Base-by-base conservation (phyloP, 2,113 vertebrate species). In the Zosterops borbonicus region DNA sequence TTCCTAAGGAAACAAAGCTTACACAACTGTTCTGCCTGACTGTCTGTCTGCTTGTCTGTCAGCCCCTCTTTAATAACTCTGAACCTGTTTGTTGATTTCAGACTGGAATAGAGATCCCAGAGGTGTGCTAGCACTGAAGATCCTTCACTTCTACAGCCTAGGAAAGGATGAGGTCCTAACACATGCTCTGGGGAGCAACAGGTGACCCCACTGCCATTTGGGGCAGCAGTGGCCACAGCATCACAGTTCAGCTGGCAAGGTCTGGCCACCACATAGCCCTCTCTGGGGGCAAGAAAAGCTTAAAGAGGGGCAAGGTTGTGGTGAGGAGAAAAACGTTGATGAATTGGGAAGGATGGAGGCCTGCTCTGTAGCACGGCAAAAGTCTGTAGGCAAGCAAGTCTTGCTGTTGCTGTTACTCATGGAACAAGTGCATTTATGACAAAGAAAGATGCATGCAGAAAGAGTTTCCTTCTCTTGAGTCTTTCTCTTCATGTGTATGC, bases 1-100 rank as follows among this genome's bases (percentile, higher is more conserved):
- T 95, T 97, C 95, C 89, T 92, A 89, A 87, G 71, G 89, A 97
- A 94, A 96, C 95, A 94, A 96, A 96, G 92, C 95, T 97, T 96
- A 92, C 89, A 87, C 96, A 94, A 96, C 89, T 78, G 56, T 95
- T 90, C 92, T 95, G 94, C 92, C 94, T 78, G 55, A 1, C 83
- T 88, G 79, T 80, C 90, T 10, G 11, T 93, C 94, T 94, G 94
- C 89, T 83, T 64, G 86, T 89, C 94, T 96, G 89, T 94, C 95
- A 93, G 52, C 64, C 47, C 70, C 70, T 83, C 60, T 97, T 93
- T 64, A 96, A 63, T 89, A 90, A 93, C 83, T 92, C 82, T 84
- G 65, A 95, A 97, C 92, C 76, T 96, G 88, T 79, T 88, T 2
- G 7, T 83, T 90, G 39, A 33, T 92, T 96, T 94, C 90, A 90